These are phyloP conservation scores for Meteorus colon DNA, from an alignment of 2,888 invertebrate genomes.

Conservation along the genomic window DNA sequence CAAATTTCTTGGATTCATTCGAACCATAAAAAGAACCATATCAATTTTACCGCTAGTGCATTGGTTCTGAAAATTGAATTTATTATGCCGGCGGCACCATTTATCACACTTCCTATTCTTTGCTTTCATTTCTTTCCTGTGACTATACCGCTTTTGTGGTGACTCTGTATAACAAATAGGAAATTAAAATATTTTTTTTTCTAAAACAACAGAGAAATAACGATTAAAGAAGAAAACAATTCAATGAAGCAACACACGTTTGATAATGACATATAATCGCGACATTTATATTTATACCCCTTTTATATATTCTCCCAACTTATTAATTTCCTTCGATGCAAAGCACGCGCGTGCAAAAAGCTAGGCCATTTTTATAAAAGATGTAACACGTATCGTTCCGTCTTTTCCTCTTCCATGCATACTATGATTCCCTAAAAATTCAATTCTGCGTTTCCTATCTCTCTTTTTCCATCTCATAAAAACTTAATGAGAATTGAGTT, in stretches of 20 bases:
- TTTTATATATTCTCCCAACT: background rate
- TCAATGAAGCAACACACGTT: slow-evolving; percentile 29
- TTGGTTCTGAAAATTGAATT: background rate
- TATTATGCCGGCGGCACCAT: background rate
- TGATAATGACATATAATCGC: background rate
- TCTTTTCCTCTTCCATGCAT: background rate
- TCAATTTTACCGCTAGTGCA: slow-evolving; percentile 3
- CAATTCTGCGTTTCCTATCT: background rate
- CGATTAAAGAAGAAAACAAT: background rate
- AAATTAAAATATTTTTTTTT: slow-evolving; percentile 1
- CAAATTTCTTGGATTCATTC: background rate
- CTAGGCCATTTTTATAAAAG: slow-evolving; percentile 41
- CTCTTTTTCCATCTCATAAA: too few species aligned
- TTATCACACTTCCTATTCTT: slow-evolving; percentile 7
- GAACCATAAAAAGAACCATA: background rate
- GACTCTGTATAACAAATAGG: background rate
- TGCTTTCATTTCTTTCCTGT: background rate
- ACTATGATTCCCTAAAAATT: background rate
- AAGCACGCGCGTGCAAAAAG: slow-evolving; percentile 40
- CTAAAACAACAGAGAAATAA: background rate
- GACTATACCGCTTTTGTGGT: background rate
- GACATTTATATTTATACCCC: slow-evolving; percentile 7
- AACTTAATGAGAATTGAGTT: too few species aligned
- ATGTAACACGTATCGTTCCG: background rate
- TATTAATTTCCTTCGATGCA: slow-evolving; percentile 38